phyloP scores from a whole-genome alignment of 2,888 invertebrate genomes.

The Allacma fusca region DNA sequence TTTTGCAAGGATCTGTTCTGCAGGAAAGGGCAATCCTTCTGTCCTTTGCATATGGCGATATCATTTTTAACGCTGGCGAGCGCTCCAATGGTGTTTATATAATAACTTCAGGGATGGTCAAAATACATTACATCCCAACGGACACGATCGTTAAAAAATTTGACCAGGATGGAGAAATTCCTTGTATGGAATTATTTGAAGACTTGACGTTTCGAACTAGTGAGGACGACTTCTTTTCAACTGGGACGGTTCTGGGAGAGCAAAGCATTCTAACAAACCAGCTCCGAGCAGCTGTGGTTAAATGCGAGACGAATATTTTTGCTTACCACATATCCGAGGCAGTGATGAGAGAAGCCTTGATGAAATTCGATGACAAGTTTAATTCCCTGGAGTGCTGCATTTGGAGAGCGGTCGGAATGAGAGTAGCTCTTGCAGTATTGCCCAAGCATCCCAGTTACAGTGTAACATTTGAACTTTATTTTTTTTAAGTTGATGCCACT shows the following conservation, averaged over 20 bases:
- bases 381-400: conserved; percentile 69
- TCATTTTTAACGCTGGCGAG: conserved; percentile 63
- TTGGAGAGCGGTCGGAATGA: conserved; percentile 71
- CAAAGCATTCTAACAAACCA: conserved; percentile 69
- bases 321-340: conserved; percentile 61
- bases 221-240: conserved; percentile 70
- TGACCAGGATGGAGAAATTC: conserved; percentile 50
- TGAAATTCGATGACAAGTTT: conserved; percentile 64
- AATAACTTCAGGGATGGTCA: conserved; percentile 65
- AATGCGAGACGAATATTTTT: conserved; percentile 71
- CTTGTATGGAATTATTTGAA: conserved; percentile 64
- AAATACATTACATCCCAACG: conserved; percentile 62
- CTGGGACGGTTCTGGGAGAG: conserved; percentile 72
- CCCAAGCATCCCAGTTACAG: conserved; percentile 68
- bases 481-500: too few species aligned
- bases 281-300: conserved; percentile 68
- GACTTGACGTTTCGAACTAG: conserved; percentile 67
- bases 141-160: conserved; percentile 32
- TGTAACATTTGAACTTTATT: too few species aligned
- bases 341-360: conserved; percentile 62
- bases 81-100: conserved; percentile 65
- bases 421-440: conserved; percentile 68
- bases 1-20: too few species aligned
- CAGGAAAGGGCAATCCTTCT: conserved; percentile 63
- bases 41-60: conserved; percentile 63